Conservation (phyloP, 2,888 invertebrate species). For the Drosophila basisetae region DNA sequence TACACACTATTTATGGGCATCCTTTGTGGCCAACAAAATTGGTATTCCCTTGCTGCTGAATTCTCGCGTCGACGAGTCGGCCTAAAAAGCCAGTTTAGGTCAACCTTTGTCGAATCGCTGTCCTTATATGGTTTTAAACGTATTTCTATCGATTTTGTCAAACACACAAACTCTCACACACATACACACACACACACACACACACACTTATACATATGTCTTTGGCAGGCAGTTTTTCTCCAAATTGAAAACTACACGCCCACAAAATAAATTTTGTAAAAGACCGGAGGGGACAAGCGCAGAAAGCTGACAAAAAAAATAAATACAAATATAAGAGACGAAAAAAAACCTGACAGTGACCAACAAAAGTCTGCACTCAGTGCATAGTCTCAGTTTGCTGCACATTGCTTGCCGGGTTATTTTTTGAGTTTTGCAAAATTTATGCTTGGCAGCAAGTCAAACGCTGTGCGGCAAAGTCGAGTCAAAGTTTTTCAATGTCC, state of each 20-base stretch:
- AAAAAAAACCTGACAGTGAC: conserved; percentile 62
- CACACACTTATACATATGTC: conserved; percentile 10
- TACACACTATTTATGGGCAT: background rate
- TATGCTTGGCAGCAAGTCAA: conserved; percentile 81
- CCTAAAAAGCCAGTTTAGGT: conserved; percentile 27
- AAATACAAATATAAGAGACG: conserved; percentile 6
- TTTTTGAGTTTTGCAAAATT: conserved; percentile 78
- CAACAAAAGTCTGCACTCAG: conserved; percentile 53
- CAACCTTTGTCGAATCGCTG: conserved; percentile 55
- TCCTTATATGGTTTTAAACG: conserved; percentile 58
- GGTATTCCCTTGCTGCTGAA: conserved; percentile 24
- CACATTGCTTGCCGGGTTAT: conserved; percentile 54
- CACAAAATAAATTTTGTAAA: conserved; percentile 71
- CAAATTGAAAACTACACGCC: conserved; percentile 79
- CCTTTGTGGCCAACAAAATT: conserved; percentile 20
- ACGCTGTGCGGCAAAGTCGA: conserved; percentile 50
- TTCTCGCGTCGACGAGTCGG: conserved; percentile 30
- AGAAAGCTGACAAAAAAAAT: background rate
- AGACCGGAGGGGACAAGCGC: conserved; percentile 20
- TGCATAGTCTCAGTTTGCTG: conserved; percentile 26
- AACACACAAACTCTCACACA: conserved; percentile 12
- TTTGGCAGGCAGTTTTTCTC: conserved; percentile 61
- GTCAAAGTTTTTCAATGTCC: conserved; percentile 45
- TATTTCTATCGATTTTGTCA: conserved; percentile 72
- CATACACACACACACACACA: background rate